Percentiles rank a stretch among this genome's conserved stretches.
phyloP scores from a whole-genome alignment of 1,140 invertebrate species.

The Nebria ingens region DNA sequence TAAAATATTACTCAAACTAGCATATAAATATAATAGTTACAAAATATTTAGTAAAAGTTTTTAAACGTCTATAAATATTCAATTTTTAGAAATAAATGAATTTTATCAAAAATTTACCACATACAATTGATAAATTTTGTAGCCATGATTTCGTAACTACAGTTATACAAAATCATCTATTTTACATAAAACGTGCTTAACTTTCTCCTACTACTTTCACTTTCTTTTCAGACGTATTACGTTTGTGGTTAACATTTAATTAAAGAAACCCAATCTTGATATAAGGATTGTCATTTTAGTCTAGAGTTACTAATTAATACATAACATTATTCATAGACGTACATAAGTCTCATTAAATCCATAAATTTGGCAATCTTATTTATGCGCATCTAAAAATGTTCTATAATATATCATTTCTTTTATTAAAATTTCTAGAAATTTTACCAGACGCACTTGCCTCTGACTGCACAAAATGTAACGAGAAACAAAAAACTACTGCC shows the following conservation, averaged over 20 bases:
- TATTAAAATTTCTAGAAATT: constrained; percentile 29
- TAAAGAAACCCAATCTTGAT: no score
- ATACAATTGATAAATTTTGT: no score
- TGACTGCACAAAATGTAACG: constrained; percentile 37
- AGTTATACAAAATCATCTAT: background rate
- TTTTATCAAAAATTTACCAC: no score
- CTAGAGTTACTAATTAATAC: no score
- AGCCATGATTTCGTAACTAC: no score
- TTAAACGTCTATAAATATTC: no score
- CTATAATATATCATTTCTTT: background rate
- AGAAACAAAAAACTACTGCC: constrained; percentile 34
- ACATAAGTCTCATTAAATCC: background rate
- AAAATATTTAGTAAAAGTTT: no score
- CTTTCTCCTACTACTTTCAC: constrained; percentile 8
- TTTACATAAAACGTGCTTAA: background rate
- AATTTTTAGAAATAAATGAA: no score
- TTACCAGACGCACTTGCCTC: constrained; percentile 37
- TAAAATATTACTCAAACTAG: no score
- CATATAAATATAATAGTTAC: no score
- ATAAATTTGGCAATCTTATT: constrained; percentile 6
- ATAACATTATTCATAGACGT: background rate
- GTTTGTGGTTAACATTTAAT: background rate
- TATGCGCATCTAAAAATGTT: background rate
- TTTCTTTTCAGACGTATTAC: background rate
- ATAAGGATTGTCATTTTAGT: no score